Evolutionary conservation across 92 coral and sea anemone species (phyloP), one percentile per base, ranked within the genome.

Genomic region (Bergia puertoricense): DNA sequence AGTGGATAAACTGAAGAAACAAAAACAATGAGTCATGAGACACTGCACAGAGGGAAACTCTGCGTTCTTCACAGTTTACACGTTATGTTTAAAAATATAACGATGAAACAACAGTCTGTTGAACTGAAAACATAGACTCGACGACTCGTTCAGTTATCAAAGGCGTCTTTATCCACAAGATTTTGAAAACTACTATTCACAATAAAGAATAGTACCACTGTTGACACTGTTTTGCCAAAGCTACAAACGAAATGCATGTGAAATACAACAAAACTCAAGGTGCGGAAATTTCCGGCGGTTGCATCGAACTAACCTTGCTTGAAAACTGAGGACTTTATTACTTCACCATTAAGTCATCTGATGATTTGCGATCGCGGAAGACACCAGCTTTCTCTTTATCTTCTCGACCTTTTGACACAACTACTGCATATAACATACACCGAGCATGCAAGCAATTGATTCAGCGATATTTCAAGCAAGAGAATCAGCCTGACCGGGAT

Each of bases 351-450:
- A 84, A 84, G 79, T 71, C 87, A 84, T 72, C 72, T 84, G 66
- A 84, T 59, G 77, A 84, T 84, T 84, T 84, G 54, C 67, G 48
- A 15, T 38, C 65, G 4, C 79, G 30, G 77, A 72, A 71, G 72
- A 84, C 79, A 84, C n/a, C 6, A 69, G 66, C 56, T 71, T 71
- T 37, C 43, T 51, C 30, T 84, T 72, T 48, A 68, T 46, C 56
- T 68, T 30, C 42, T 39, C 77, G 87, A 48, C 87, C 65, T 69
- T 71, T 73, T 84, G 87, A 84, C 87, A 84, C 87, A 84, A 84
- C 79, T 22, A 48, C 76, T 72, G 76, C 74, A 68, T 68, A 68
- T 6, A 68, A 2, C 30, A 46, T 46, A 65, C 48, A 16, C 79
- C n/a, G 46, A 9, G 50, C 48, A 40, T 10, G n/a, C 80, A 76